Evolutionary conservation across 2,797 vertebrate species (phyloP), one percentile per base, ranked within the genome.

Genomic region (Nothura maculosa): DNA sequence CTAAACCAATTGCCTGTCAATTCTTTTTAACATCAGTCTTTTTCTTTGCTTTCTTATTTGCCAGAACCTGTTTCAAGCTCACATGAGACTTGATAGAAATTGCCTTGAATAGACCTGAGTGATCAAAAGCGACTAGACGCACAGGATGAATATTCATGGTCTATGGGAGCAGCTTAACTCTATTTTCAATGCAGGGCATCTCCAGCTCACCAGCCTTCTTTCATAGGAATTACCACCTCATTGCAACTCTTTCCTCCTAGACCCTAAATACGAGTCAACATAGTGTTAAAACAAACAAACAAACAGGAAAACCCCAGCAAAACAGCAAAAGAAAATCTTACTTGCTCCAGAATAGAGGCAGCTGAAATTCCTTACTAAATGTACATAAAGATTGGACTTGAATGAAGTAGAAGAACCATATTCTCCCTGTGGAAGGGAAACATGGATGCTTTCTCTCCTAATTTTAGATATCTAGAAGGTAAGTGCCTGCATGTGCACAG

Each of bases 1-100:
- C 96, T 97, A 97, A 97, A 94, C 93, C 69, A 91, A 95, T 95
- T 96, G 91, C 93, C 91, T 97, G 96, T 95, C 97, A 96, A 95
- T 96, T 96, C 90, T 47, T 86, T 85, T 97, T 97, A 97, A 66
- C 72, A 47, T 97, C 82, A 84, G 30, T 94, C 90, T 94, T 96
- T 74, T 73, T 90, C 62, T 91, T 82, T 54, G 14, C 60, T 50
- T 88, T 75, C 92, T 92, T 82, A 84, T 85, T 85, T 94, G 89
- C 91, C 88, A 77, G 89, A 95, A 91, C 64, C 78, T 78, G 54
- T 89, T 95, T 95, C 80, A 77, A 66, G 79, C 50, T 80, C 36
- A 94, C 80, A 85, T 85, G 90, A 82, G 93, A 58, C 83, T 85
- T 96, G 91, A 90, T 54, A 88, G 73, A 88, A 86, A 93, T 68